phyloP scores from a whole-genome alignment of 2,113 vertebrate genomes.

The Tychaedon coryphoeus region DNA sequence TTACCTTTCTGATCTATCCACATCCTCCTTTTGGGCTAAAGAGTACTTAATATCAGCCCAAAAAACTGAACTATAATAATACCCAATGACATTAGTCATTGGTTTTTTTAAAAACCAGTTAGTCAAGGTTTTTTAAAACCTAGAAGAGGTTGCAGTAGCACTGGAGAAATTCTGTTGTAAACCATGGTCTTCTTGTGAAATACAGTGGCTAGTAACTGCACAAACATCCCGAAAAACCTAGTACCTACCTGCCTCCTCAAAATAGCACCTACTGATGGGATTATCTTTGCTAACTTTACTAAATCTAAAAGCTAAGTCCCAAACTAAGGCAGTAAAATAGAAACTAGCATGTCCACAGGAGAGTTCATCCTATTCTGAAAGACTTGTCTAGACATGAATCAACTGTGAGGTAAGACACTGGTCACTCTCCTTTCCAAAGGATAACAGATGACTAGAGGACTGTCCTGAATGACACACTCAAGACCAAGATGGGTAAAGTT shows the following conservation, averaged over 20 bases:
- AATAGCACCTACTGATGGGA: not conserved
- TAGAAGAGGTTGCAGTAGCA: not conserved
- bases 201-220: not conserved
- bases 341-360: not conserved
- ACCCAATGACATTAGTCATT: not conserved
- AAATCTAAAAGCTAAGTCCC: not conserved
- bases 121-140: not conserved
- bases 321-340: not conserved
- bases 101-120: too few relatives aligned
- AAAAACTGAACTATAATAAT: not conserved
- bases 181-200: not conserved
- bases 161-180: not conserved
- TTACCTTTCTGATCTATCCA: not conserved
- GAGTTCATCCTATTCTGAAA: not conserved
- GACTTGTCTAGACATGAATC: not conserved
- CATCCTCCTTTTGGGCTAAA: not conserved
- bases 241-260: not conserved
- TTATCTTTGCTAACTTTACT: not conserved
- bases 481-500: not conserved
- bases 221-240: not conserved
- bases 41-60: not conserved
- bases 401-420: fast-evolving
- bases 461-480: not conserved
- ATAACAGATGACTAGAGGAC: not conserved
- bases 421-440: not conserved